phyloP scores from a whole-genome alignment of 1,140 invertebrate species.

The Dysdera silvatica region DNA sequence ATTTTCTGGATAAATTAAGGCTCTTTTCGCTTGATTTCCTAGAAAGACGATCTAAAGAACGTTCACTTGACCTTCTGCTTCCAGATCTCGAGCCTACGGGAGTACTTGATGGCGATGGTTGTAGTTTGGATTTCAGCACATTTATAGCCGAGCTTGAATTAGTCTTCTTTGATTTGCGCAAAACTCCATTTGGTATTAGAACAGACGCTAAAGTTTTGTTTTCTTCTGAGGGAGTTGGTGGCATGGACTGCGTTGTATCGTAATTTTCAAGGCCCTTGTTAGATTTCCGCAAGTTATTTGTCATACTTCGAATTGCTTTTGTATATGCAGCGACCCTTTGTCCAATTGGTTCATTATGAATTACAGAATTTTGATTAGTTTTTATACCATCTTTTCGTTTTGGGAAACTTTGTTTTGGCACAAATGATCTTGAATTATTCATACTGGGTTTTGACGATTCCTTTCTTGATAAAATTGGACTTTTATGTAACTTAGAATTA shows the following conservation, averaged over 20 bases:
- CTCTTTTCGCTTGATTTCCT: conserved; percentile 19
- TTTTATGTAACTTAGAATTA: too few relatives aligned
- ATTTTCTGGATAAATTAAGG: conserved; percentile 23
- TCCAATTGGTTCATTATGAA: conserved; percentile 3
- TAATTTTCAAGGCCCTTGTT: conserved; percentile 18
- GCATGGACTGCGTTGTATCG: conserved; percentile 26
- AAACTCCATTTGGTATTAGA: background rate
- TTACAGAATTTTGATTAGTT: background rate
- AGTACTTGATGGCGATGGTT: too few relatives aligned
- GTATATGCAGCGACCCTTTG: conserved; percentile 20
- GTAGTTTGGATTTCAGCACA: too few relatives aligned
- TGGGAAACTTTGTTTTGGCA: background rate
- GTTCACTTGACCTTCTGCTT: conserved; percentile 18
- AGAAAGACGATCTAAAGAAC: conserved; percentile 16
- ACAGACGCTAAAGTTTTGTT: conserved; percentile 22
- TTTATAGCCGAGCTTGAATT: conserved; percentile 19
- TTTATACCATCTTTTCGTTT: background rate
- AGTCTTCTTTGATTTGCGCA: conserved; percentile 8
- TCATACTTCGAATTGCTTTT: conserved; percentile 23
- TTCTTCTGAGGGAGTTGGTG: conserved; percentile 23
- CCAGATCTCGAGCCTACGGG: conserved; percentile 13
- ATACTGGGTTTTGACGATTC: too few relatives aligned
- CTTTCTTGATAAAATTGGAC: too few relatives aligned
- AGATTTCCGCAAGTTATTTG: conserved; percentile 11
- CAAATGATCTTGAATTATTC: too few relatives aligned